phyloP scores from a whole-genome alignment of 2,888 invertebrate species.

The Cantharis rufa region DNA sequence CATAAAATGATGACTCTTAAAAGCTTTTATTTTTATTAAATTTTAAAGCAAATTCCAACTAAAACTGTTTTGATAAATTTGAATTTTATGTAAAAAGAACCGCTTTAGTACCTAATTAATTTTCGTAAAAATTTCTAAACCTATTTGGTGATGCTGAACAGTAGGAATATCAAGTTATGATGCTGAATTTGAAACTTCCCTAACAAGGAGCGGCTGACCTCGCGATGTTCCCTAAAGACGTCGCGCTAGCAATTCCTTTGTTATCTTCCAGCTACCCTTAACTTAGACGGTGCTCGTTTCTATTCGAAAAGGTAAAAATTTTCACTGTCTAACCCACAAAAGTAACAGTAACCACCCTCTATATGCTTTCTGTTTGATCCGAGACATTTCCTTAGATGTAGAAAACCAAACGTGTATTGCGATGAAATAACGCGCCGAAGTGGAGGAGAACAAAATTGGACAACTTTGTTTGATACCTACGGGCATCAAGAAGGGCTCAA shows the following conservation, averaged over 20 bases:
- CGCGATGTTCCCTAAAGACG: constrained; percentile 39
- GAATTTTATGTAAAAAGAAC: background rate
- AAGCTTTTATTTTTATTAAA: constrained; percentile 3
- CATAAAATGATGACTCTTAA: background rate
- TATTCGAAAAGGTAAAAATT: background rate
- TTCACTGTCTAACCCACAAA: constrained; percentile 44
- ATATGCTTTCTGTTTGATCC: constrained; percentile 59
- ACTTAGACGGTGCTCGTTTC: constrained; percentile 41
- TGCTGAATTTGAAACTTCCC: background rate
- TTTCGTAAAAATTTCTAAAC: background rate
- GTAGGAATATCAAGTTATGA: background rate
- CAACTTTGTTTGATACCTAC: constrained; percentile 52
- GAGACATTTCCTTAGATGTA: constrained; percentile 53
- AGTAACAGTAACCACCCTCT: constrained; percentile 56
- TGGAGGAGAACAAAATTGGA: constrained; percentile 33
- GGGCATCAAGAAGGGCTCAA: constrained; percentile 54
- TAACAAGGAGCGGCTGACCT: constrained; percentile 39
- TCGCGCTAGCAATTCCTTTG: constrained; percentile 53
- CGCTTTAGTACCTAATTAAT: background rate
- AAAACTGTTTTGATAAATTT: background rate
- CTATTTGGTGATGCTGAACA: background rate
- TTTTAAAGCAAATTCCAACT: background rate
- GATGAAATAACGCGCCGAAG: constrained; percentile 9
- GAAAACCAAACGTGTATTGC: constrained; percentile 42
- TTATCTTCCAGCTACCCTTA: constrained; percentile 50